Conservation (phyloP, 2,797 vertebrate species). For the Eremophila alpestris region DNA sequence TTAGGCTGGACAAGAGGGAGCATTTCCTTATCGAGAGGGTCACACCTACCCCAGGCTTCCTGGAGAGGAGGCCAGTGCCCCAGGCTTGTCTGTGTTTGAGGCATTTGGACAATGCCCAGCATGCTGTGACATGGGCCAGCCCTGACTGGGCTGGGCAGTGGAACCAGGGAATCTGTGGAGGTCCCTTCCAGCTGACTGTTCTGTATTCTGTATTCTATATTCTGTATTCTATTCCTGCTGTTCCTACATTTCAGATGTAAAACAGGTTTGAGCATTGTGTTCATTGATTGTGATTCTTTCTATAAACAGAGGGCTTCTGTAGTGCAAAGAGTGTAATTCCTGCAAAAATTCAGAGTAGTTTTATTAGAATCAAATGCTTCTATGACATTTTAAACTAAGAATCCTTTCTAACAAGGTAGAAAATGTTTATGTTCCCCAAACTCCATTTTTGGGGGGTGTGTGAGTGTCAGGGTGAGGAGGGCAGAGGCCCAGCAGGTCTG, state of each 20-base stretch:
- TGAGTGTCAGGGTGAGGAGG: neutral
- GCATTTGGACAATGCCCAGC: neutral
- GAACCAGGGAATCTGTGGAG: neutral
- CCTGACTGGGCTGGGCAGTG: neutral
- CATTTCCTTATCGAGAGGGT: neutral
- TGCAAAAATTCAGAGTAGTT: neutral
- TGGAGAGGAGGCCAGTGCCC: neutral
- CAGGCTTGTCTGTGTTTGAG: neutral
- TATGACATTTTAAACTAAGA: neutral
- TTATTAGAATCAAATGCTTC: neutral
- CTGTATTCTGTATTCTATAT: neutral
- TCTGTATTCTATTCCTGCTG: neutral
- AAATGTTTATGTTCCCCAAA: neutral
- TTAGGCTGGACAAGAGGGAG: neutral
- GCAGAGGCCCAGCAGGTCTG: neutral
- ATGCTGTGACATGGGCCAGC: neutral
- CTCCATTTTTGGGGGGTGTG: neutral
- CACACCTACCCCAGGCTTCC: neutral
- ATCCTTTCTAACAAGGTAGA: neutral
- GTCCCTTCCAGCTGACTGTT: neutral
- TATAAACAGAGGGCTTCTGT: neutral
- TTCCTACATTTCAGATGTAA: neutral
- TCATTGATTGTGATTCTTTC: neutral
- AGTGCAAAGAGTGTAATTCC: neutral
- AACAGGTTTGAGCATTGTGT: neutral